Evolutionary conservation across 2,113 vertebrate species (phyloP).

Genomic region (Grus americana): DNA sequence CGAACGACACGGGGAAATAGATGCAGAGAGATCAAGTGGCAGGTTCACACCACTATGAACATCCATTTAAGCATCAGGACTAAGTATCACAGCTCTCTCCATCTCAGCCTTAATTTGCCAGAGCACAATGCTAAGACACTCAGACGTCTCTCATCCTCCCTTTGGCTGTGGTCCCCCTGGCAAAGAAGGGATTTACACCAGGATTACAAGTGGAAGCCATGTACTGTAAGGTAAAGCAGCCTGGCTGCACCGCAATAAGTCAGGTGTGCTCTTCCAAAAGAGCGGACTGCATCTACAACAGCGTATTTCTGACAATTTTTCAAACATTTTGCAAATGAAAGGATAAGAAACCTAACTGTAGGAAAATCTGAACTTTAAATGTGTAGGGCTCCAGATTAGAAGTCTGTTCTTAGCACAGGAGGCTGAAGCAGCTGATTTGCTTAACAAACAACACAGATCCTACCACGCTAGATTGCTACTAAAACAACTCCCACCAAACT

Average conservation of each 20-base stretch:
- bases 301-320: neutral
- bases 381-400: neutral
- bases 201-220: neutral
- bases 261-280: neutral
- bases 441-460: neutral
- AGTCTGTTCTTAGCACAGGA: neutral
- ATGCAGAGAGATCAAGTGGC: neutral
- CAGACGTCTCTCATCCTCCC: neutral
- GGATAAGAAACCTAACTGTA: neutral
- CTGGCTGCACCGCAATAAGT: accelerated
- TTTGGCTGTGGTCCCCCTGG: neutral
- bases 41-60: neutral
- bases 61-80: neutral
- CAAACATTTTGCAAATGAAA: neutral
- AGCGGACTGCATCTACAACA: neutral
- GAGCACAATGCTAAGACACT: neutral
- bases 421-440: neutral
- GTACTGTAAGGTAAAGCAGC: neutral
- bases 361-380: neutral
- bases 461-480: neutral
- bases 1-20: neutral
- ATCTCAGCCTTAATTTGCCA: neutral
- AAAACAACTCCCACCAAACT: neutral
- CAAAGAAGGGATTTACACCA: neutral
- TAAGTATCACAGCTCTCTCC: neutral